Evolutionary conservation across 2,797 vertebrate genomes (phyloP), one percentile per base, ranked within the genome.

Genomic region (Pipistrellus pygmaeus): DNA sequence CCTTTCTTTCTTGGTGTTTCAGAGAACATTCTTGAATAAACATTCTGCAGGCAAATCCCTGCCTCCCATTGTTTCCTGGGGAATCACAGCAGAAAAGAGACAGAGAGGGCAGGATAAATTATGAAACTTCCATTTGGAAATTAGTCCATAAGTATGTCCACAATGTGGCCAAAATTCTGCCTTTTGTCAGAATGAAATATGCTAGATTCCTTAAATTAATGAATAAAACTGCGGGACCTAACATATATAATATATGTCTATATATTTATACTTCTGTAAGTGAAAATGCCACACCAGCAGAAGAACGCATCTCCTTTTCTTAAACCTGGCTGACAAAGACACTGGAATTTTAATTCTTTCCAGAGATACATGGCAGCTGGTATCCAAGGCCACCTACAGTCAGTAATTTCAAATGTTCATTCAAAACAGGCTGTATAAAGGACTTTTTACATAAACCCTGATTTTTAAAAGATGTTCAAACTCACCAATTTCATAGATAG

Each of bases 291-390:
- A 69, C 8, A 77, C 1, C 6, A 80, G 46, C 4, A 6, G n/a
- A 81, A 91, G 53, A 76, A 60, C 5, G 1, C n/a, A 57, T 83
- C 75, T 77, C 57, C 30, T 38, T 38, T 51, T 76, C 73, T 71
- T 82, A 92, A 95, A 82, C 14, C 41, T 32, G 46, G 69, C 32
- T 93, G 85, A 51, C 51, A 85, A 69, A 92, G 89, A n/a, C 62
- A 82, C 0, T 82, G 21, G 73, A 90, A 85, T 92, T 92, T 92
- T 73, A 75, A 72, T 90, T 93, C 55, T 90, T 94, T 75, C 82
- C 83, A 90, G 64, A 95, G 89, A 88, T 62, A 78, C 44, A 88
- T 8, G n/a, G 69, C 68, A 96, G 86, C 69, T 92, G 69, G 78
- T 64, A 68, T 71, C 38, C 48, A 44, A 88, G 57, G 44, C 38